Evolutionary conservation across 2,888 invertebrate genomes (phyloP), one percentile per base, ranked within the genome.

Genomic region (Xestia sexstrigata): DNA sequence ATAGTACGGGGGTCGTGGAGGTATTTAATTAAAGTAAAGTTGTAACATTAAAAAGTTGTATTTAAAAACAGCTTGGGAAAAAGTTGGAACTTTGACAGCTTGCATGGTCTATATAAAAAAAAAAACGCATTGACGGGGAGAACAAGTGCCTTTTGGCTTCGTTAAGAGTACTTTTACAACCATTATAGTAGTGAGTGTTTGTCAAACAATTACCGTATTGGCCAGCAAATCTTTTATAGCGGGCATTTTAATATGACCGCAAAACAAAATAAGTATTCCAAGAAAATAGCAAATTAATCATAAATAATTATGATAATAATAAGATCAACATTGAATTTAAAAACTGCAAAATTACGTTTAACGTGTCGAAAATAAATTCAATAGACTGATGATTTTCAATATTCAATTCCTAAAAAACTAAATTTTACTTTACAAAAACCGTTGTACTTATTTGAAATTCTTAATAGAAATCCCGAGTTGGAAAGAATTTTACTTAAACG

Each of bases 401-500:
- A n/a, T 55, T 66, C 5, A 55, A 62, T 68, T 45, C 30, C 9
- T 1, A 63, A 9, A 63, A 26, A 79, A 49, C 30, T 39, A 17
- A 1, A 9, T 63, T 55, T 47, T 5, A 4, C 11, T n/a, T 67
- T 60, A 42, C 20, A 62, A 26, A 77, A 62, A 63, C 5, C 55
- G 2, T 58, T 52, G 8, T 67, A 45, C 45, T 67, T 52, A 58
- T 62, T 67, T 11, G 58, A 7, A 58, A 65, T 39, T 69, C 55
- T 47, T 47, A 52, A 71, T 68, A 52, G 15, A 49, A 76, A 76
- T 63, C 49, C 30, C 35, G 35, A 67, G 60, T 23, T 49, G 42
- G 6, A 52, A 49, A 74, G 45, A 63, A 62, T 63, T 73, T 71
- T 71, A 70, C 45, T 60, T 60, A 78, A 82, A 74, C 68, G 52